These are phyloP conservation scores for Macrochelys suwanniensis DNA, from an alignment of 2,797 vertebrate species.

Conservation along the genomic window DNA sequence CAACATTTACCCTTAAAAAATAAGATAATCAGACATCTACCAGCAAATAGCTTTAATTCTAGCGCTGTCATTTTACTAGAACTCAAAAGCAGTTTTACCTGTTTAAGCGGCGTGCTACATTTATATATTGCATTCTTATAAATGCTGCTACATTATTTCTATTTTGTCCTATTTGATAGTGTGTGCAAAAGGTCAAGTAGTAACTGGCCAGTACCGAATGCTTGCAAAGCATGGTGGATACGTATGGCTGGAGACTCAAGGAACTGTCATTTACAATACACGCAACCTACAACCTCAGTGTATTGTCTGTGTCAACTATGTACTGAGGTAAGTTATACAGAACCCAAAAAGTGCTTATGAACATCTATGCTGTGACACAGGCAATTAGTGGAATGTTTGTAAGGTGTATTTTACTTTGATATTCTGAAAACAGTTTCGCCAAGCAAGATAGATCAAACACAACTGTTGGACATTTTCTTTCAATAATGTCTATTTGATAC, in stretches of 20 bases:
- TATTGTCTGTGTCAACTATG: constrained; percentile 96
- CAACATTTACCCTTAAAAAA: background rate
- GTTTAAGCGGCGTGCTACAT: background rate
- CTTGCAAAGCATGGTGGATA: constrained; percentile 96
- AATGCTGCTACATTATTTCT: constrained; percentile 20
- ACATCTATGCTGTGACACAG: background rate
- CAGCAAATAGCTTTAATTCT: background rate
- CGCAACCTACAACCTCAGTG: constrained; percentile 98
- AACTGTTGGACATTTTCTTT: background rate
- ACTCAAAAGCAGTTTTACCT: background rate
- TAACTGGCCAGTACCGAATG: constrained; percentile 95
- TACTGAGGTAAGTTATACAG: constrained; percentile 88
- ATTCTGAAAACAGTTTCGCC: constrained; percentile 28
- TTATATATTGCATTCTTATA: background rate
- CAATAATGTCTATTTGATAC: background rate
- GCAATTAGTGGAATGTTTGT: background rate
- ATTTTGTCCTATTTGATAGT: constrained; percentile 81
- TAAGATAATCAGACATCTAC: background rate
- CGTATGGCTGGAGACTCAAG: constrained; percentile 97
- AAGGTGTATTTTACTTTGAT: background rate
- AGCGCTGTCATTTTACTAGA: background rate
- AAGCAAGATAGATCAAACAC: background rate
- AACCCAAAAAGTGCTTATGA: fast-evolving
- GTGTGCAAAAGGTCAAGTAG: constrained; percentile 95
- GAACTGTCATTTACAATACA: constrained; percentile 96